Evolutionary conservation across 1,140 invertebrate genomes (phyloP), one percentile per base, ranked within the genome.

Genomic region (Neodiprion pinetum): DNA sequence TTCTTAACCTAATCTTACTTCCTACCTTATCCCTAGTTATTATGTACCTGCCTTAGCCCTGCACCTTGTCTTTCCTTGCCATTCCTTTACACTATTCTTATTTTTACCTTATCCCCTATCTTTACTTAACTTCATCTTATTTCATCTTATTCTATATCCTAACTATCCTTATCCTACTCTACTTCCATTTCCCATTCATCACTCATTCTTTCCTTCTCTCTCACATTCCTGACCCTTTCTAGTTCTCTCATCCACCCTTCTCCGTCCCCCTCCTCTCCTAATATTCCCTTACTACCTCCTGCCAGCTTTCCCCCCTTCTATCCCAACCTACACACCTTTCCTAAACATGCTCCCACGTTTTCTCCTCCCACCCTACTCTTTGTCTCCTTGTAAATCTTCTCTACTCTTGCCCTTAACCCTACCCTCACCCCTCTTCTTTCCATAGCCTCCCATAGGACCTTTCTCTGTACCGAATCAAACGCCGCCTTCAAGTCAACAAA

Each of bases 401-500:
- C 21, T 0, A 78, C 28, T 71, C 72, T 78, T 21, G 65, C 21
- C 11, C 40, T 67, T 8, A 76, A 7, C 0, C 21, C 49, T 9
- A 48, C n/a, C 0, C 61, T 74, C 12, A 77, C n/a, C 9, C n/a
- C 72, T n/a, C n/a, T 71, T 28, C 40, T 12, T n/a, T 14, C 48
- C 71, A 78, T 50, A 3, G 21, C 65, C 40, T 48, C 23, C 68
- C 67, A 75, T 3, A 79, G 28, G 1, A 68, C 47, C 1, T 28
- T 23, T n/a, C 75, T 75, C 14, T 79, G 17, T 1, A 79, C 61
- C 9, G 71, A 74, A 48, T 79, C 74, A 53, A 77, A 79, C 1
- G 70, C 72, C 12, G 72, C 78, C 8, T 69, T 79, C 21, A 79
- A 21, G 53, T 79, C 72, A 0, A 77, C 66, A 48, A 79, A 79